These are phyloP conservation scores for Alosa sapidissima DNA, from an alignment of 2,797 vertebrate species.

Conservation along the genomic window DNA sequence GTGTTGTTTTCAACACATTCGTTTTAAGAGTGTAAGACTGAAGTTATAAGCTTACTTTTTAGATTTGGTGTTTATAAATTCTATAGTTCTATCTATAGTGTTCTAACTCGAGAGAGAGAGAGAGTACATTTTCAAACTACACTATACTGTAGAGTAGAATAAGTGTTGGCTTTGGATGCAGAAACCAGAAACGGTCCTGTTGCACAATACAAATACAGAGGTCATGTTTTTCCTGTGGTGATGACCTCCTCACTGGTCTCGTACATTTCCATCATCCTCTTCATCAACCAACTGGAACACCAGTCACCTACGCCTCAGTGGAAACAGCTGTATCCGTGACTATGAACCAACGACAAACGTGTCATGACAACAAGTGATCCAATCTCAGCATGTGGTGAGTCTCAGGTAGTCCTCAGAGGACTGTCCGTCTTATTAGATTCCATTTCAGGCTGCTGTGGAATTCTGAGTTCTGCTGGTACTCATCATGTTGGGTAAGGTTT, in stretches of 20 bases:
- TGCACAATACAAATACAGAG: neutral
- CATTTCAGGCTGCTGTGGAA: neutral
- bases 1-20: too few relatives aligned
- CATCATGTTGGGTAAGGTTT: constrained; percentile 65
- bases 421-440: neutral
- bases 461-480: neutral
- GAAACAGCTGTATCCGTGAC: constrained; percentile 55
- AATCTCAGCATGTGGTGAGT: constrained; percentile 53
- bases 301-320: constrained; percentile 20
- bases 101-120: neutral
- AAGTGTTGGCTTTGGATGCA: neutral
- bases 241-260: constrained; percentile 24
- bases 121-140: neutral
- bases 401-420: constrained; percentile 37
- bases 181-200: neutral
- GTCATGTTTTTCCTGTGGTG: neutral
- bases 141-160: neutral
- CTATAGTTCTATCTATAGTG: neutral
- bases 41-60: neutral
- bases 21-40: too few relatives aligned
- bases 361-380: constrained; percentile 57
- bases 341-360: constrained; percentile 43
- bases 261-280: neutral
- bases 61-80: neutral
- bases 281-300: constrained; percentile 61